phyloP scores from a whole-genome alignment of 2,888 invertebrate species.

The Drosophila pseudotalamancana region DNA sequence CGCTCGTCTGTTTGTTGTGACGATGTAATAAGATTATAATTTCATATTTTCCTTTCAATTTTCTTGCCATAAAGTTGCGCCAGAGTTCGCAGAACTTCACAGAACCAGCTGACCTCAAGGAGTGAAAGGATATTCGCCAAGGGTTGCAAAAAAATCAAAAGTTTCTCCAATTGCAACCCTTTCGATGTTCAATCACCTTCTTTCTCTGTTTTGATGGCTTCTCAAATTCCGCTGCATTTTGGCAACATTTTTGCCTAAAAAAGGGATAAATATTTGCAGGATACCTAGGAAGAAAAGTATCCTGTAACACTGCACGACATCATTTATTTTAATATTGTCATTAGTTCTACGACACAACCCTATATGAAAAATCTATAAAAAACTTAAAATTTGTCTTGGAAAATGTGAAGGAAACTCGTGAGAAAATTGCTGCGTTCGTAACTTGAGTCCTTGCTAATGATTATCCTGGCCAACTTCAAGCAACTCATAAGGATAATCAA shows the following conservation, averaged over 20 bases:
- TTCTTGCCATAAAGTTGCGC: slow-evolving; percentile 20
- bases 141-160: slow-evolving; percentile 56
- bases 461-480: slow-evolving; percentile 20
- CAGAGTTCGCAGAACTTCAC: slow-evolving; percentile 58
- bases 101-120: slow-evolving; percentile 58
- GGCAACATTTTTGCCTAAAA: slow-evolving; percentile 48
- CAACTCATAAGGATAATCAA: slow-evolving; percentile 65
- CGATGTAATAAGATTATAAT: slow-evolving; percentile 78
- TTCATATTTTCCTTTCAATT: slow-evolving; percentile 60
- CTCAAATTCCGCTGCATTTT: slow-evolving; percentile 35
- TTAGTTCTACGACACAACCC: slow-evolving; percentile 52
- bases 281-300: slow-evolving; percentile 49
- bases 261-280: slow-evolving; percentile 61
- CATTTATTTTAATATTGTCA: slow-evolving; percentile 83
- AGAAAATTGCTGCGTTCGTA: slow-evolving; percentile 57
- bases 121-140: slow-evolving; percentile 29
- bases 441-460: slow-evolving; percentile 68
- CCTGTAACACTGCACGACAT: slow-evolving; percentile 53
- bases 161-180: slow-evolving; percentile 37
- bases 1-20: slow-evolving; percentile 62
- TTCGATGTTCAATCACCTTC: slow-evolving; percentile 26
- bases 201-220: slow-evolving; percentile 55
- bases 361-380: slow-evolving; percentile 3
- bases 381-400: slow-evolving; percentile 5
- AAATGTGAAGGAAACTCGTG: slow-evolving; percentile 58